These are phyloP conservation scores for Tinea pellionella DNA, from an alignment of 2,888 invertebrate genomes.

Conservation along the genomic window DNA sequence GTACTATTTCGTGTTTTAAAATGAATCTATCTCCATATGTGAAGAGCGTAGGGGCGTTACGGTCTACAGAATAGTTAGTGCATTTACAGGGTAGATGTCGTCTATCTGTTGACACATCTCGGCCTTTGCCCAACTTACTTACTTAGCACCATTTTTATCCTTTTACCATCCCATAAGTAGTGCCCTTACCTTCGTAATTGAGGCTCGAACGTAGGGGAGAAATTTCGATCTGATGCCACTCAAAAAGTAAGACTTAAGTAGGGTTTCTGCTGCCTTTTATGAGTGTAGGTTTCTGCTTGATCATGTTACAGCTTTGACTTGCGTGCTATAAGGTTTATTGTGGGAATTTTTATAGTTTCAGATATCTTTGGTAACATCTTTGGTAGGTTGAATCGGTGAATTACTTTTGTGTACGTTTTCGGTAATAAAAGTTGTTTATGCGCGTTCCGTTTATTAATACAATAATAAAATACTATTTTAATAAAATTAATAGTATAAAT, in stretches of 20 bases:
- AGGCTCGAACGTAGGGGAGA: conserved; percentile 8
- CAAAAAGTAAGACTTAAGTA: conserved; percentile 1
- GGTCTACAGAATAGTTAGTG: conserved; percentile 21
- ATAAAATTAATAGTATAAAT: too few relatives aligned
- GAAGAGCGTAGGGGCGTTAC: conserved; percentile 15
- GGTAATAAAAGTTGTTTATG: too few relatives aligned
- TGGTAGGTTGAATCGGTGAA: background rate
- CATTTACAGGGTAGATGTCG: conserved; percentile 27
- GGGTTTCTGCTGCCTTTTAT: conserved; percentile 1
- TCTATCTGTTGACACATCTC: conserved; percentile 34
- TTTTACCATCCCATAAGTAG: conserved; percentile 28
- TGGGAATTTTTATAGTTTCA: background rate
- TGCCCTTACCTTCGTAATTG: conserved; percentile 17
- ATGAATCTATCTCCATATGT: too few relatives aligned
- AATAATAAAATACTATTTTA: too few relatives aligned
- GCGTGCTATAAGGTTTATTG: background rate
- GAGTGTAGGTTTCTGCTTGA: background rate
- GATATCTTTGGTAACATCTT: background rate
- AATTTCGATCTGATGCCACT: conserved; percentile 6
- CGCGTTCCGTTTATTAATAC: too few relatives aligned
- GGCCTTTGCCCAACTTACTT: conserved; percentile 20
- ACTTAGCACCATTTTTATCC: conserved; percentile 26
- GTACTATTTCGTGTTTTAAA: too few relatives aligned
- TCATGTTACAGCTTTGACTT: background rate
- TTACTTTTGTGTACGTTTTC: background rate